phyloP scores from a whole-genome alignment of 2,113 vertebrate genomes.

The Lagopus leucura region DNA sequence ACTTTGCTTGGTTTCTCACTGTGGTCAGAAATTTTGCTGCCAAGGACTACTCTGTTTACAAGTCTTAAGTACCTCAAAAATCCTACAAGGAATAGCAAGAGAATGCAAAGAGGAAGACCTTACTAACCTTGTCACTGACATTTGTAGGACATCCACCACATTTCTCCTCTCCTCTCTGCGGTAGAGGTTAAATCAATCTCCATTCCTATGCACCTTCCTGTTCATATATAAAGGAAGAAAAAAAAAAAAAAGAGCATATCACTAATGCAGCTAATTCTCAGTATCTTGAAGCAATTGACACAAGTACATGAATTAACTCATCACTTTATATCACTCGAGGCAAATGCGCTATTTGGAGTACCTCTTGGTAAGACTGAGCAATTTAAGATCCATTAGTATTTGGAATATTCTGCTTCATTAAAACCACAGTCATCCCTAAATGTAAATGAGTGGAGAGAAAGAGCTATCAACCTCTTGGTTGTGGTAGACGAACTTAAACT shows the following conservation, averaged over 20 bases:
- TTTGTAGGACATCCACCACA: neutral
- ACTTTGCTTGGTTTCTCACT: neutral
- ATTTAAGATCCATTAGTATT: slow-evolving; percentile 74
- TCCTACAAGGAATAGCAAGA: neutral
- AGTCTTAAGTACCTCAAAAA: neutral
- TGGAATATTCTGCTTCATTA: slow-evolving; percentile 66
- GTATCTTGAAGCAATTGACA: slow-evolving; percentile 70
- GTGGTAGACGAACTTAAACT: slow-evolving; percentile 32
- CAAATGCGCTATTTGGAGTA: slow-evolving; percentile 68
- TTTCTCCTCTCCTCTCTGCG: neutral
- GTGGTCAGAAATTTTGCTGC: neutral
- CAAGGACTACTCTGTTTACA: neutral
- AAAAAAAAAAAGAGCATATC: neutral
- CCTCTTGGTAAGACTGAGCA: slow-evolving; percentile 71
- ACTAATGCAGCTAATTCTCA: slow-evolving; percentile 59
- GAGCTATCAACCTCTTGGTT: slow-evolving; percentile 20
- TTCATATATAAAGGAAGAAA: neutral
- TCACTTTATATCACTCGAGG: slow-evolving; percentile 64
- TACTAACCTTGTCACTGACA: neutral
- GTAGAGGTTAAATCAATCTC: neutral
- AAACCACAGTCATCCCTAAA: slow-evolving; percentile 51
- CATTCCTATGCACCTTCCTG: neutral
- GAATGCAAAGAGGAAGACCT: neutral
- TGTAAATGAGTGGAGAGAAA: slow-evolving; percentile 39
- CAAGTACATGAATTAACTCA: slow-evolving; percentile 69